A percentile compares a stretch with the other conserved stretches of the same genome.
phyloP scores from a whole-genome alignment of 2,797 vertebrate genomes.

The Lycodopsis pacificus region DNA sequence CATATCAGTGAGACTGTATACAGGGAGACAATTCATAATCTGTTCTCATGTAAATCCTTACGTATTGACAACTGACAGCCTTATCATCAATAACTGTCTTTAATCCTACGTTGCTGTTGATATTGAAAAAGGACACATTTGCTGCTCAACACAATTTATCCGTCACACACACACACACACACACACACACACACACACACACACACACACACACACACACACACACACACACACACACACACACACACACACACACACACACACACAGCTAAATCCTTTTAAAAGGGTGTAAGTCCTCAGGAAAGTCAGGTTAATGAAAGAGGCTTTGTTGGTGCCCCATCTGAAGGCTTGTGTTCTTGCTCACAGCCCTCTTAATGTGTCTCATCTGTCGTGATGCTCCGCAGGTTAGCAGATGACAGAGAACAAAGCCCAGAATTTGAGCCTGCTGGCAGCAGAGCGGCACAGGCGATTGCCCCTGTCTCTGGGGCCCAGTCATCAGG shows the following conservation, averaged over 20 bases:
- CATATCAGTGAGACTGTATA: not conserved
- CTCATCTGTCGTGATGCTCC: constrained; percentile 53
- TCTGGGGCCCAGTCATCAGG: constrained; percentile 53
- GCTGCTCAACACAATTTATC: not conserved
- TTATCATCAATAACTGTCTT: not conserved
- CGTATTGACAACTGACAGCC: not conserved
- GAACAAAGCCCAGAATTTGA: constrained; percentile 57
- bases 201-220: not conserved
- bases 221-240: not conserved
- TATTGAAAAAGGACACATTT: constrained; percentile 31
- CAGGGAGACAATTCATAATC: not conserved
- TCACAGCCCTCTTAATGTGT: constrained; percentile 39
- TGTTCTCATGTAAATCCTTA: not conserved
- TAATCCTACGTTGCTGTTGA: constrained; percentile 27
- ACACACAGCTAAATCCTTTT: constrained; percentile 28
- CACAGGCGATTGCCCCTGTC: constrained; percentile 28
- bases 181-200: not conserved
- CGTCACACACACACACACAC: not conserved
- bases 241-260: not conserved
- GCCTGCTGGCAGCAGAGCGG: constrained; percentile 42
- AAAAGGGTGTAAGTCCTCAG: constrained; percentile 42
- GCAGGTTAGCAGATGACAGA: constrained; percentile 64
- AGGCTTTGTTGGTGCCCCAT: constrained; percentile 29
- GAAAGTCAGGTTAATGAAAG: constrained; percentile 43
- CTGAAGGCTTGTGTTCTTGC: constrained; percentile 37